Conservation (phyloP, 2,888 invertebrate species). For the Scaptomyza parva region DNA sequence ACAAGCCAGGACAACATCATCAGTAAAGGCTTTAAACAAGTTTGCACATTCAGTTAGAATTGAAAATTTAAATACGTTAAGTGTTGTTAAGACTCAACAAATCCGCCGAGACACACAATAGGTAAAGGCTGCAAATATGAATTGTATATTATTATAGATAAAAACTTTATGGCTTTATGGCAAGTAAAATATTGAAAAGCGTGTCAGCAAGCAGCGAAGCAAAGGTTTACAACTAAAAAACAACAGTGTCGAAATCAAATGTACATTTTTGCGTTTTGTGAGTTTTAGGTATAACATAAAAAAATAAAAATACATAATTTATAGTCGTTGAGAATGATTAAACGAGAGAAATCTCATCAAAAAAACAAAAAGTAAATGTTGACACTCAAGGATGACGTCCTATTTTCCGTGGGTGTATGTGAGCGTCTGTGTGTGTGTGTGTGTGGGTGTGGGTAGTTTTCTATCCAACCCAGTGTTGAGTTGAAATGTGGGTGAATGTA, state of each 20-base stretch:
- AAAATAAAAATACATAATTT: constrained; percentile 22
- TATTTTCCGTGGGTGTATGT: constrained; percentile 58
- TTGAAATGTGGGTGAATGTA: constrained; percentile 9
- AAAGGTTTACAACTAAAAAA: not conserved
- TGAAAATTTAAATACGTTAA: constrained; percentile 12
- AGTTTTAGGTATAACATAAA: not conserved
- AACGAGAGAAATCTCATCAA: constrained; percentile 20
- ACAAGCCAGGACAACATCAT: constrained; percentile 35
- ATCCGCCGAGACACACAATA: constrained; percentile 35
- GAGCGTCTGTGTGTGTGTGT: constrained; percentile 24
- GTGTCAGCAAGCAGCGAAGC: not conserved
- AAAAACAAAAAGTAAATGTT: constrained; percentile 61
- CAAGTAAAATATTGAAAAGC: not conserved
- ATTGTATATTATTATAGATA: not conserved
- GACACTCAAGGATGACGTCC: constrained; percentile 71
- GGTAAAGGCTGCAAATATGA: constrained; percentile 13
- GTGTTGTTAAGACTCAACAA: constrained; percentile 52
- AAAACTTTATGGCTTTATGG: not conserved
- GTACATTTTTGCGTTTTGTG: not conserved
- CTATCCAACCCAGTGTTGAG: constrained; percentile 13
- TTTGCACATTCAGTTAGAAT: constrained; percentile 31
- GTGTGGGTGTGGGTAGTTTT: constrained; percentile 49
- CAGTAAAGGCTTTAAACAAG: constrained; percentile 33
- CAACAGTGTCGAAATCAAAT: not conserved
- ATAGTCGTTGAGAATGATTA: constrained; percentile 4